Percentiles rank a stretch among this genome's conserved stretches.
phyloP scores from a whole-genome alignment of 2,113 vertebrate genomes.

The Pachycephala philippinensis region DNA sequence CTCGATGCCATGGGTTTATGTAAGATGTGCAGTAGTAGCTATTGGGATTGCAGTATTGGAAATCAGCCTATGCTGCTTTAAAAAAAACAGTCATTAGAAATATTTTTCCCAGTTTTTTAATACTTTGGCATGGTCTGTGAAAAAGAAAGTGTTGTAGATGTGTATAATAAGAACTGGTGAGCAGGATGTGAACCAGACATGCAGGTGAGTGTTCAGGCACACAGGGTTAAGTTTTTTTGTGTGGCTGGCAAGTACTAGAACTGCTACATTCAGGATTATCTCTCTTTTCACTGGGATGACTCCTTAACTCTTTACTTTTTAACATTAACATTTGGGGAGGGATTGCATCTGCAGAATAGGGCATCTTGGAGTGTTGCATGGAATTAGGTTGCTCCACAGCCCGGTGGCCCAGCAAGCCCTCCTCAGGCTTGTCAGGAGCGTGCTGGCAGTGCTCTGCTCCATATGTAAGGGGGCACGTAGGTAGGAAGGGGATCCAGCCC shows the following conservation, averaged over 20 bases:
- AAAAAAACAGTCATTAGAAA: neutral
- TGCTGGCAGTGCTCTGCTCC: neutral
- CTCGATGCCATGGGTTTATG: neutral
- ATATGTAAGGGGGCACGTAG: neutral
- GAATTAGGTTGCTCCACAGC: neutral
- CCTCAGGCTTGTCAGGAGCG: neutral
- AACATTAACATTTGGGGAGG: neutral
- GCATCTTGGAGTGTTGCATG: neutral
- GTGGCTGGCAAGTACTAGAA: neutral
- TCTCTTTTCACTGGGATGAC: neutral
- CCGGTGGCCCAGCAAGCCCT: neutral
- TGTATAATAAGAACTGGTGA: neutral
- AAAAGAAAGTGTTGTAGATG: neutral
- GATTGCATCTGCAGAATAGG: neutral
- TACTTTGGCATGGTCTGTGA: neutral
- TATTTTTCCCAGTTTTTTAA: neutral
- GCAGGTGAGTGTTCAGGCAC: neutral
- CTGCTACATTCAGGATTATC: neutral
- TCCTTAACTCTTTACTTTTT: neutral
- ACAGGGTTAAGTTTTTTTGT: neutral
- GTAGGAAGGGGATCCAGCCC: neutral
- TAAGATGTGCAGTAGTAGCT: neutral
- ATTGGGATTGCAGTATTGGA: neutral
- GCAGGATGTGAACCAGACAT: neutral
- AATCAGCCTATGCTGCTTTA: neutral